Conservation (phyloP, 30 jellyfish, hydroid and myxozoan species). For the Cassiopea xamachana region DNA sequence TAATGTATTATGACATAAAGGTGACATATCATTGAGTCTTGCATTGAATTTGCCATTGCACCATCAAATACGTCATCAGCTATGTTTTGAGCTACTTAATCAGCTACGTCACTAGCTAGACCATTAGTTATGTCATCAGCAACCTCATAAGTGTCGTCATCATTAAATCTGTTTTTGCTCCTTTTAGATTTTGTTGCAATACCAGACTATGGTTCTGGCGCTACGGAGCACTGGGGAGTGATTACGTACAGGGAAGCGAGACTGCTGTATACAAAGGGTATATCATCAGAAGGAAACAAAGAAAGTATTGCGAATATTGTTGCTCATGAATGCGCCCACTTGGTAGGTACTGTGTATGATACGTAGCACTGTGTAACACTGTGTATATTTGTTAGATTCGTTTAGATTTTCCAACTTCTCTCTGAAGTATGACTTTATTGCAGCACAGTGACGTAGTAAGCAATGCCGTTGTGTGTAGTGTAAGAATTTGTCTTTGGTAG, state of each 20-base stretch:
- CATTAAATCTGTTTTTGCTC: neutral
- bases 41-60: no score
- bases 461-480: no score
- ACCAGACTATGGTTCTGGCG: slow-evolving; percentile 98
- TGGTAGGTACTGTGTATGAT: slow-evolving; percentile 56
- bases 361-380: no score
- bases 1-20: no score
- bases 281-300: slow-evolving; percentile 78
- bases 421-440: no score
- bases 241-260: slow-evolving; percentile 94
- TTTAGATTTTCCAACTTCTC: no score
- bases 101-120: neutral
- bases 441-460: no score
- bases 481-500: no score
- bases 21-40: no score
- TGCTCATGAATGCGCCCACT: slow-evolving; percentile 91
- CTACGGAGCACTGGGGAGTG: slow-evolving; percentile 98
- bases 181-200: slow-evolving; percentile 83
- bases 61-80: neutral
- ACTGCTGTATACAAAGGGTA: slow-evolving; percentile 84
- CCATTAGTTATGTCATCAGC: neutral
- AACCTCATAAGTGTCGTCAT: neutral
- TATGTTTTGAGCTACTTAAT: neutral
- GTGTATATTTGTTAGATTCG: no score
- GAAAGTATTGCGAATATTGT: slow-evolving; percentile 82